Base-by-base conservation (phyloP, 2,888 invertebrate genomes). In the Drosophila diplacantha region DNA sequence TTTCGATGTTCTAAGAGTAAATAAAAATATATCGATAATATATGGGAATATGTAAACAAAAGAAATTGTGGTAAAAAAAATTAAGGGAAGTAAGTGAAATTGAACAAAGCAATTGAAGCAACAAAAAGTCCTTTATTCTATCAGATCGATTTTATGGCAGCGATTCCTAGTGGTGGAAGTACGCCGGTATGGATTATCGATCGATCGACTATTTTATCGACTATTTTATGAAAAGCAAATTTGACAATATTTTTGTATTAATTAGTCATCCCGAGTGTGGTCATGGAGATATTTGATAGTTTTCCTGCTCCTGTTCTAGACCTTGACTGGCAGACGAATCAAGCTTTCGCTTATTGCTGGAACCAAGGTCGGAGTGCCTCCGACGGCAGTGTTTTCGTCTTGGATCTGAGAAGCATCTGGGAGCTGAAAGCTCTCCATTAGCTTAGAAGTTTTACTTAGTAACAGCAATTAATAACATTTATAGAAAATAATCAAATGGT, bases 331-430 rank as follows among this genome's bases (percentile, higher is more conserved):
- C 98, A 99, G 89, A 96, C 96, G 47, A 98, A 98, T 87, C 94
- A 93, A 35, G 96, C 97, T 32, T 99, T 99, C 90, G 99, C 99
- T 41, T 98, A 98, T 65, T 99, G 99, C 89, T 98, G 99, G 99
- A 43, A 97, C 98, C 81, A 98, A 99, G 91, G 98, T 99, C 46
- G 99, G 98, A 52, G 97, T 90, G 99, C 99, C 60, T 97, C 97
- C 63, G 99, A 99, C 89, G 99, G 99, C 77, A 98, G 97, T 89
- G 98, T 98, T 4, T 96, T 96, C 89, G 96, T 96, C 43, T 90
- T 96, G 75, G 96, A 96, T 89, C 91, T 96, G 78, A 93, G 96
- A 56, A 67, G 46, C 68, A 59, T 20, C 61, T 79, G 56, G 56
- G 52, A 2, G 18, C 11, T 6, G 12, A 18, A 37, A 18, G 12